Conservation (phyloP, 1,140 invertebrate genomes). For the Macrostomum lignano region DNA sequence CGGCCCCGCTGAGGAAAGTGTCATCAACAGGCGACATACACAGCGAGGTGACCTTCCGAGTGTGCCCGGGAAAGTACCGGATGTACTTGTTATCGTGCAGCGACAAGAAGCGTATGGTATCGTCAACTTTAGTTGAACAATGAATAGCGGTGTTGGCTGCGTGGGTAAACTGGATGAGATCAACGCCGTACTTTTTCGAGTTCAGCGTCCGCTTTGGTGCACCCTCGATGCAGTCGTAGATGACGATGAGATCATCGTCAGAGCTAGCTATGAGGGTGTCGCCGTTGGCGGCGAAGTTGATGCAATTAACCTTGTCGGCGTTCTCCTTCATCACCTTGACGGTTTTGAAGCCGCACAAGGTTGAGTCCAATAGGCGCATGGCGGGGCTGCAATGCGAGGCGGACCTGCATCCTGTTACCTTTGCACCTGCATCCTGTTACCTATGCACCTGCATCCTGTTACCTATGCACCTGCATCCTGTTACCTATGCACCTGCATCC, state of each 20-base stretch:
- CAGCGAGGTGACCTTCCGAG: slow-evolving; percentile 52
- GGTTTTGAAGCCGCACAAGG: too few relatives aligned
- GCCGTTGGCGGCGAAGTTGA: slow-evolving; percentile 76
- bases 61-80: slow-evolving; percentile 54
- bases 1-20: slow-evolving; percentile 75
- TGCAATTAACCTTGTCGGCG: slow-evolving; percentile 81
- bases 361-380: too few relatives aligned
- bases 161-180: slow-evolving; percentile 89
- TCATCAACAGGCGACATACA: slow-evolving; percentile 90
- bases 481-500: too few relatives aligned
- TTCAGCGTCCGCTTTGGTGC: slow-evolving; percentile 66
- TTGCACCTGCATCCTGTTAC: too few relatives aligned
- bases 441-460: too few relatives aligned
- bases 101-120: slow-evolving; percentile 81
- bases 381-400: too few relatives aligned
- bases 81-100: slow-evolving; percentile 97
- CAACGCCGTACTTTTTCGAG: slow-evolving; percentile 96
- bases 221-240: slow-evolving; percentile 94
- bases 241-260: slow-evolving; percentile 95
- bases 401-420: too few relatives aligned
- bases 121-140: slow-evolving; percentile 92
- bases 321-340: slow-evolving; percentile 78
- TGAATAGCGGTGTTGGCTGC: slow-evolving; percentile 89
- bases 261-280: slow-evolving; percentile 84
- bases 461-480: too few relatives aligned